A percentile compares a stretch with the other conserved stretches of the same genome.
phyloP scores from a whole-genome alignment of 2,113 vertebrate species.

The Rhinoderma darwinii region DNA sequence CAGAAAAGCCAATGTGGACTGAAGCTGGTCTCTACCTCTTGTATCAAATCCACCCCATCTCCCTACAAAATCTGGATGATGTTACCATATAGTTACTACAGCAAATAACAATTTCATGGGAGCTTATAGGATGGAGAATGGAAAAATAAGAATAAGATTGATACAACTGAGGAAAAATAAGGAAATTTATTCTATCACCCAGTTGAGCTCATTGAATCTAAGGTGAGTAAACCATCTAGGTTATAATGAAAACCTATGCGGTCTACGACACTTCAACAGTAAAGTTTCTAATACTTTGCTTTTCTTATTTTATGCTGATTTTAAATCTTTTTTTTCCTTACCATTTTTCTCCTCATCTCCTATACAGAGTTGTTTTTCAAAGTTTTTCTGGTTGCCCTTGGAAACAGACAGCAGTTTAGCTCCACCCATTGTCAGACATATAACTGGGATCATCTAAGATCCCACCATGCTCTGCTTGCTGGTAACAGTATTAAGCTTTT shows the following conservation, averaged over 20 bases:
- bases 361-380: not conserved
- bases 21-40: slow-evolving; percentile 67
- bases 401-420: not conserved
- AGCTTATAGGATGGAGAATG: slow-evolving; percentile 84
- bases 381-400: not conserved
- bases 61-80: slow-evolving; percentile 74
- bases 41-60: slow-evolving; percentile 73
- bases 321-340: not conserved
- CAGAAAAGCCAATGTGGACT: slow-evolving; percentile 73
- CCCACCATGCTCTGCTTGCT: not conserved
- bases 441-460: too few species aligned
- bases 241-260: not conserved
- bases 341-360: not conserved
- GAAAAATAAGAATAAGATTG: slow-evolving; percentile 71
- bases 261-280: not conserved
- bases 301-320: not conserved
- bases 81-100: slow-evolving; percentile 85
- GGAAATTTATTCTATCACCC: not conserved
- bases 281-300: not conserved
- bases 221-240: not conserved
- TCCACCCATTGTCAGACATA: not conserved
- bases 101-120: slow-evolving; percentile 94
- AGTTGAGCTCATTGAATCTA: not conserved
- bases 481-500: not conserved
- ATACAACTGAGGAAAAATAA: not conserved